phyloP scores from a whole-genome alignment of 2,888 invertebrate species.

The Brachypalpus laphriformis region DNA sequence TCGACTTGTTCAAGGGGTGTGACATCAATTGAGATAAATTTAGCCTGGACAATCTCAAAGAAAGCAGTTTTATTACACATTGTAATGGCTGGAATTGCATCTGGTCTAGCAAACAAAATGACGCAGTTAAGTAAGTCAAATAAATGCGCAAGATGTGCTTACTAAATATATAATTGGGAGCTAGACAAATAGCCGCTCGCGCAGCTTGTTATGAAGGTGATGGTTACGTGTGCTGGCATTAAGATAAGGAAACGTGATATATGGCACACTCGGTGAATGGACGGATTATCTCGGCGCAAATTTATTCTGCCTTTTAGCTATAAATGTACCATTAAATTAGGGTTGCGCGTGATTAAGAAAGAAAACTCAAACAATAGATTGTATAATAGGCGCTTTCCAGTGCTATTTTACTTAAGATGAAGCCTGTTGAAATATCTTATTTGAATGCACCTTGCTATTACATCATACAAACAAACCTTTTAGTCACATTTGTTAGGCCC shows the following conservation, averaged over 20 bases:
- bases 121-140: conserved; percentile 20
- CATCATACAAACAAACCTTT: too few species aligned
- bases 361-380: neutral
- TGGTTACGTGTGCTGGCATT: neutral
- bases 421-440: too few species aligned
- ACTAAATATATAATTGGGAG: conserved; percentile 7
- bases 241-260: conserved; percentile 22
- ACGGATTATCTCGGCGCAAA: neutral
- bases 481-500: too few species aligned
- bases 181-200: conserved; percentile 31
- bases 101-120: neutral
- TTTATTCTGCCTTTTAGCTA: neutral
- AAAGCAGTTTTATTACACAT: neutral
- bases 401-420: too few species aligned
- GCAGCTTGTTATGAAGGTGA: neutral
- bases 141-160: neutral
- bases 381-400: too few species aligned
- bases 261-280: neutral
- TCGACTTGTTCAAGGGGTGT: conserved; percentile 20
- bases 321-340: neutral
- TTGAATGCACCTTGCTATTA: too few species aligned
- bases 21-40: conserved; percentile 41
- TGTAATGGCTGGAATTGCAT: conserved; percentile 6
- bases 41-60: neutral
- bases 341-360: neutral